phyloP scores from a whole-genome alignment of 2,888 invertebrate genomes.

The Epinotia demarniana region DNA sequence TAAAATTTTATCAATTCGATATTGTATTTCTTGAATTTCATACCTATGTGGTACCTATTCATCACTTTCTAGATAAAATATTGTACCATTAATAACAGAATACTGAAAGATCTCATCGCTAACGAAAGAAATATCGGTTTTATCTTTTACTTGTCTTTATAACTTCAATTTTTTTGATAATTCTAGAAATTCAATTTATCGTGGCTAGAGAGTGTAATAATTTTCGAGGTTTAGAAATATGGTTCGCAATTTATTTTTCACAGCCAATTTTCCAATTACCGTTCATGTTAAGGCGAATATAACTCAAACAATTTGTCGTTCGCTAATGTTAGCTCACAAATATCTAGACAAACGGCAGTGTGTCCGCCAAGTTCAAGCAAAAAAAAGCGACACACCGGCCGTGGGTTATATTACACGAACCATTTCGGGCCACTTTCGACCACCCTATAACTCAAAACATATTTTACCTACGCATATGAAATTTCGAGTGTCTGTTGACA shows the following conservation, averaged over 20 bases:
- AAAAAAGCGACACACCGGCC: no score
- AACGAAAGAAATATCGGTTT: background rate
- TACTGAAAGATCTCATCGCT: background rate
- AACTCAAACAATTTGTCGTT: no score
- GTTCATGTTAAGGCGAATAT: no score
- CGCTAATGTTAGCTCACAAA: no score
- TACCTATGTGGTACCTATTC: background rate
- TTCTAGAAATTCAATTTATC: background rate
- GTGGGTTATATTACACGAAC: no score
- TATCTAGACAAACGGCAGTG: no score
- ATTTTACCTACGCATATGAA: no score
- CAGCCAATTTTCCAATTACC: conserved; percentile 19
- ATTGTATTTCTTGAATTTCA: background rate
- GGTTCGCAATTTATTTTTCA: background rate
- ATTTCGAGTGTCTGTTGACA: no score
- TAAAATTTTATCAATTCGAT: background rate
- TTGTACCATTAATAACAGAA: conserved; percentile 1
- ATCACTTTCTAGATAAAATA: conserved; percentile 1
- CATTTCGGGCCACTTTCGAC: no score
- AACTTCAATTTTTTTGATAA: background rate
- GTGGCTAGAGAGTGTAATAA: background rate
- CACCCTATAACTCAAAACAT: no score
- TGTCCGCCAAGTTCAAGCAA: no score
- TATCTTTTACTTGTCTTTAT: background rate
- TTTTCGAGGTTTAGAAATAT: background rate